Evolutionary conservation across 1,140 invertebrate species (phyloP).

Genomic region (Ostrea denselamellosa): DNA sequence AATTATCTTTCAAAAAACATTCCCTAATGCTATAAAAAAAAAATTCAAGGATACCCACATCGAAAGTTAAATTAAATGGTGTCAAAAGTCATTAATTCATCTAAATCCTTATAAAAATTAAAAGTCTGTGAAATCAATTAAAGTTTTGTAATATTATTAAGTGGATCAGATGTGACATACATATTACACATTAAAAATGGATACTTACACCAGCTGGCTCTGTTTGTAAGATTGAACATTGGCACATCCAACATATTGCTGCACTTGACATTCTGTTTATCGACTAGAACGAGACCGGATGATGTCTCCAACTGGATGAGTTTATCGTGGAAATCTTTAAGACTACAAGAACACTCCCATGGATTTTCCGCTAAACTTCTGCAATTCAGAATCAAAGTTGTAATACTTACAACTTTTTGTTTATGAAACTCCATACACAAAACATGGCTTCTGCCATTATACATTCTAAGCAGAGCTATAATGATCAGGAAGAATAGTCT

Average conservation of each 20-base stretch:
- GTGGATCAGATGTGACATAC: no score
- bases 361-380: conserved; percentile 27
- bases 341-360: conserved; percentile 22
- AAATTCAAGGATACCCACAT: background rate
- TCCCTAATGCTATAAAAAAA: background rate
- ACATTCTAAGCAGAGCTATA: no score
- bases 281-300: conserved; percentile 17
- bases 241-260: conserved; percentile 19
- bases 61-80: background rate
- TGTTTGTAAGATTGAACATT: conserved; percentile 7
- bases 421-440: no score
- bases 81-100: background rate
- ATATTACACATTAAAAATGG: background rate
- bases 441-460: no score
- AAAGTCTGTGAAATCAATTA: conserved; percentile 27
- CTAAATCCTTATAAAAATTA: background rate
- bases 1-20: no score
- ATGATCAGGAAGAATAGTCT: no score
- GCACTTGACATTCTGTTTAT: conserved; percentile 16
- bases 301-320: conserved; percentile 21
- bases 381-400: background rate
- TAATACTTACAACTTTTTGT: background rate
- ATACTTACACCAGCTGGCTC: background rate
- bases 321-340: conserved; percentile 18
- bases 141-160: background rate